Conservation (phyloP, 2,888 invertebrate genomes). For the Rhorus exstirpatorius region DNA sequence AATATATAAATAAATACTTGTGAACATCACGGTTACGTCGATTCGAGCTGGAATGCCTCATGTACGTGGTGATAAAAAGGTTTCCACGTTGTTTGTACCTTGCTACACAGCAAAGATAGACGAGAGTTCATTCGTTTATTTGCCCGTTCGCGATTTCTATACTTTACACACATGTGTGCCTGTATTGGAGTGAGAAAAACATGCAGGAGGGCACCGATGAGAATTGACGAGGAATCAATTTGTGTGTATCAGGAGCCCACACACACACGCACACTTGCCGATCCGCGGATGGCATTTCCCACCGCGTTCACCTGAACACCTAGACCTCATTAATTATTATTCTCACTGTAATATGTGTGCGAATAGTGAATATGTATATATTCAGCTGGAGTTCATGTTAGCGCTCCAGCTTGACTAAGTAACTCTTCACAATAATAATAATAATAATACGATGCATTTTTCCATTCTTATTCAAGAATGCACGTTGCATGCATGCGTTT, state of each 20-base stretch:
- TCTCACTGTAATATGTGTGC: constrained; percentile 26
- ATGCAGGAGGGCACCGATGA: constrained; percentile 22
- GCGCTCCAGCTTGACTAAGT: constrained; percentile 57
- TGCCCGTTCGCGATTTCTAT: constrained; percentile 14
- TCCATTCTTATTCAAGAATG: too few species aligned
- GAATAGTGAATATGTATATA: constrained; percentile 12
- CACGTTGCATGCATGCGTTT: constrained; percentile 40
- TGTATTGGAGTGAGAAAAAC: constrained; percentile 37
- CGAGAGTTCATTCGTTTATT: constrained; percentile 43
- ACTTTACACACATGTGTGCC: not conserved
- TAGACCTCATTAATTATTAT: constrained; percentile 69
- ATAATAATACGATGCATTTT: constrained; percentile 39
- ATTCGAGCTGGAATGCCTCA: constrained; percentile 12
- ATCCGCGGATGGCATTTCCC: constrained; percentile 70
- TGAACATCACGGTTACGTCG: not conserved
- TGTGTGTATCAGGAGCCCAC: constrained; percentile 58
- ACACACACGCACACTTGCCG: constrained; percentile 13
- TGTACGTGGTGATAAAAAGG: constrained; percentile 35
- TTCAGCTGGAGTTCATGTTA: not conserved
- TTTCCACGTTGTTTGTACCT: constrained; percentile 49
- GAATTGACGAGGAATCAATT: constrained; percentile 67
- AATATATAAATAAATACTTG: not conserved
- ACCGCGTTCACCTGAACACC: constrained; percentile 68
- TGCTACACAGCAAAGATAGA: constrained; percentile 54
- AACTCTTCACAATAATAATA: constrained; percentile 37